Base-by-base conservation (phyloP, 2,888 invertebrate species). In the Prenolepis imparis region DNA sequence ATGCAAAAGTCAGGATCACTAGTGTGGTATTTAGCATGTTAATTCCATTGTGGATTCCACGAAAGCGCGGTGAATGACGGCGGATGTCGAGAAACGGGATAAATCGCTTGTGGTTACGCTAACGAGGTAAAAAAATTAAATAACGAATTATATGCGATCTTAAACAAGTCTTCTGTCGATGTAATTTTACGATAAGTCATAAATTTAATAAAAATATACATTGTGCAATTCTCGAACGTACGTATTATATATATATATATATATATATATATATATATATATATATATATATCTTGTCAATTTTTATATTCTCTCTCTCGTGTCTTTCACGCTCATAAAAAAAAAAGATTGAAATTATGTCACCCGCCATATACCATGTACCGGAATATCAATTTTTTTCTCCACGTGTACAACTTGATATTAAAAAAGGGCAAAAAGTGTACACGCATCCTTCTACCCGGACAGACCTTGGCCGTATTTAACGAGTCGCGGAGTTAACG, bases 391-490 rank as follows among this genome's bases (percentile, higher is more conserved):
- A 39, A 1, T 8, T 59, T 78, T 68, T 66, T 18, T 4, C 2
- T n/a, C 39, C 32, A 15, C 3, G 1, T 21, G 12, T 24, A 48
- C 39, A 11, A 11, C 55, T 55, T 41, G 39, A 32, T 67, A 32
- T 59, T 36, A 32, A 59, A 78, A 59, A 68, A 59, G 68, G 44
- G 68, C 44, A 78, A 78, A 44, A 68, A 21, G 44, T 18, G 57
- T 12, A 57, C 32, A 68, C 55, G 44, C 48, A 48, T 78, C 57
- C 44, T 57, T 67, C 57, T 41, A 28, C 44, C 32, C 68, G 68
- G 41, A 18, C 78, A 59, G 59, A 78, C 78, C 78, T 78, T 78
- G 78, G 78, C 78, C 78, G 78, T 78, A 78, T 78, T 78, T 78
- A 78, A 68, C 68, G 68, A 78, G 59, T 78, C 68, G 68, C 44